These are phyloP conservation scores for Marcusenius ussheri DNA, from an alignment of 2,113 vertebrate species.

Conservation along the genomic window DNA sequence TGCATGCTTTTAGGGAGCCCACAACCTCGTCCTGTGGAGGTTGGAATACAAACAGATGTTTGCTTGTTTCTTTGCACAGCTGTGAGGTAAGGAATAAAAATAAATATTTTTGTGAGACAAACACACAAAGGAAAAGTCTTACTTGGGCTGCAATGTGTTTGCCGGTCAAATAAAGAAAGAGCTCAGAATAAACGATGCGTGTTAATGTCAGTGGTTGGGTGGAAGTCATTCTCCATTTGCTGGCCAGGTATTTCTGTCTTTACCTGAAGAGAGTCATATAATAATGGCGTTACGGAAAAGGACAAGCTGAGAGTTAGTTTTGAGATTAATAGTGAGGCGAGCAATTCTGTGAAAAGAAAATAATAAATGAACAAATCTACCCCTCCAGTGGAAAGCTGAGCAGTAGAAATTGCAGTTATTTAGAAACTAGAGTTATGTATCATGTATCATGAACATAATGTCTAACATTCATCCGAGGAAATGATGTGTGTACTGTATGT, in stretches of 20 bases:
- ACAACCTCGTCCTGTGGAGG: background rate
- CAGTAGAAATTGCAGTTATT: background rate
- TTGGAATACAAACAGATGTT: background rate
- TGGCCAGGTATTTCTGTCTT: background rate
- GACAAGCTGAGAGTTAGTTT: background rate
- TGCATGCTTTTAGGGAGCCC: background rate
- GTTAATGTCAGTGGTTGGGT: background rate
- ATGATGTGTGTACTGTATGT: background rate
- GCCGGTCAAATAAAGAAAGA: background rate
- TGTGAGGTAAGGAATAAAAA: background rate
- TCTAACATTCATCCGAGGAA: background rate
- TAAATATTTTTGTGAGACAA: background rate
- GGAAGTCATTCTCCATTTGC: background rate
- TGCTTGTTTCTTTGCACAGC: background rate
- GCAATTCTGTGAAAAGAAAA: background rate
- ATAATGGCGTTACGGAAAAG: background rate
- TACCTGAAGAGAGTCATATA: background rate
- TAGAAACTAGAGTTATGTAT: background rate
- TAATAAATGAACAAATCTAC: background rate
- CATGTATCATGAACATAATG: conserved; percentile 1
- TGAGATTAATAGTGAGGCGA: background rate
- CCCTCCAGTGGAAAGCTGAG: background rate
- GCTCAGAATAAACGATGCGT: background rate
- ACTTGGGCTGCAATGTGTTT: background rate
- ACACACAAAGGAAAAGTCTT: background rate